Evolutionary conservation across 2,797 vertebrate species (phyloP), one percentile per base, ranked within the genome.

Genomic region (Rhinatrema bivittatum): DNA sequence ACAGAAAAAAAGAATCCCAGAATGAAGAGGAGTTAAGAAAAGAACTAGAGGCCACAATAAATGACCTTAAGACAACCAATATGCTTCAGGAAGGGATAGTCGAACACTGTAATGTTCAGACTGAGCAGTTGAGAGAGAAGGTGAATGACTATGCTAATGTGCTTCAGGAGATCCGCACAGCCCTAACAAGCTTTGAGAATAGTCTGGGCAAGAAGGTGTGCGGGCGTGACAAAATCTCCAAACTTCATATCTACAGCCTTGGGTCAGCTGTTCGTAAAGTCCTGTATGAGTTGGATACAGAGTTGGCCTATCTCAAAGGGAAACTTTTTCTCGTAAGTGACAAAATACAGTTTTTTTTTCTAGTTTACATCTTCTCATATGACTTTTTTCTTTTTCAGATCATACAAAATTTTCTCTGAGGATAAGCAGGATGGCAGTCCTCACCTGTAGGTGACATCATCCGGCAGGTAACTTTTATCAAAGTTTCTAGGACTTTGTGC

Each of bases 31-130:
- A 70, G 20, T 58, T 76, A 37, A 76, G 84, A 71, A 72, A 50
- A 50, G 74, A 81, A 56, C 70, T 88, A 29, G 70, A 89, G 47
- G 54, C 18, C 32, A 68, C 62, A 25, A 5, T 77, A 46, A 45
- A 50, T 22, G 84, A 90, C 40, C 69, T 90, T 28, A 79, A 86
- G 62, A 64, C 64, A 39, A 72, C 81, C 43, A 85, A 63, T 52
- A 65, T 64, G 25, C 64, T 72, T 4, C 70, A 70, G 15, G 79
- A 84, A 9, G 56, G 79, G 39, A 80, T 78, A 67, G 58, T 86
- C 43, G 78, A 67, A 45, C 83, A 87, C 24, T 74, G 76, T 4
- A 70, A 65, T 12, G 37, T 63, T 7, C 79, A 81, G 36, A 53
- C 58, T 0, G 49, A 78, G 20, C 50, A 59, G 12, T 68, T 89